These are phyloP conservation scores for Ptychobarbus kaznakovi DNA, from an alignment of 2,797 vertebrate species.

Conservation along the genomic window DNA sequence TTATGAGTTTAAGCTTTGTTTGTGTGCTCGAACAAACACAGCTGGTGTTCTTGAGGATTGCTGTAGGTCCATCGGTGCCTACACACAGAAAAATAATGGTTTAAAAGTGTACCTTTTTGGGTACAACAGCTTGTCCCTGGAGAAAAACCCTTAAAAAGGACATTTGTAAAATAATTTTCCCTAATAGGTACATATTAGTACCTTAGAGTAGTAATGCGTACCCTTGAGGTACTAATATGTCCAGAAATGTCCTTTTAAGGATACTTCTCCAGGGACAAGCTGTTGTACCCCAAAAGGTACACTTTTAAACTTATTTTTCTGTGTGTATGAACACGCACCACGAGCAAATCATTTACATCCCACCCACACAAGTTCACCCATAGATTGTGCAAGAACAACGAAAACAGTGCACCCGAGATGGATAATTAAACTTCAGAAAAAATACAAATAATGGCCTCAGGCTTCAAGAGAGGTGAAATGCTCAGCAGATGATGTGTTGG, in stretches of 20 bases:
- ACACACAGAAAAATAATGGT: background rate
- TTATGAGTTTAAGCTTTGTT: background rate
- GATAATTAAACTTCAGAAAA: background rate
- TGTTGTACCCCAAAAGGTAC: too few species aligned
- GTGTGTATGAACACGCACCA: background rate
- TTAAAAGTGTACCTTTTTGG: too few species aligned
- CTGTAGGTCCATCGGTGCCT: background rate
- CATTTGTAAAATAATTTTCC: too few species aligned
- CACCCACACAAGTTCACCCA: background rate
- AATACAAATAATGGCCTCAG: background rate
- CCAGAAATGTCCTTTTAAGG: too few species aligned
- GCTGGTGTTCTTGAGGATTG: background rate
- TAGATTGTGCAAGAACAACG: slow-evolving; percentile 36
- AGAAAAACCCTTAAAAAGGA: too few species aligned
- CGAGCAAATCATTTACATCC: slow-evolving; percentile 42
- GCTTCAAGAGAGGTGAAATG: background rate
- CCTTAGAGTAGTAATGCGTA: too few species aligned
- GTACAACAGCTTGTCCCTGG: too few species aligned
- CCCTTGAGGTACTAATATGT: too few species aligned
- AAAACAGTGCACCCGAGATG: background rate
- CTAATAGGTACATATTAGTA: too few species aligned
- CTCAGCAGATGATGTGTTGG: background rate
- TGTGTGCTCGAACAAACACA: background rate
- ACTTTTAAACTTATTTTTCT: too few species aligned
- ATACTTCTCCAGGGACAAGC: too few species aligned